Evolutionary conservation across 2,797 vertebrate genomes (phyloP).

Genomic region (Pelodytes ibericus): DNA sequence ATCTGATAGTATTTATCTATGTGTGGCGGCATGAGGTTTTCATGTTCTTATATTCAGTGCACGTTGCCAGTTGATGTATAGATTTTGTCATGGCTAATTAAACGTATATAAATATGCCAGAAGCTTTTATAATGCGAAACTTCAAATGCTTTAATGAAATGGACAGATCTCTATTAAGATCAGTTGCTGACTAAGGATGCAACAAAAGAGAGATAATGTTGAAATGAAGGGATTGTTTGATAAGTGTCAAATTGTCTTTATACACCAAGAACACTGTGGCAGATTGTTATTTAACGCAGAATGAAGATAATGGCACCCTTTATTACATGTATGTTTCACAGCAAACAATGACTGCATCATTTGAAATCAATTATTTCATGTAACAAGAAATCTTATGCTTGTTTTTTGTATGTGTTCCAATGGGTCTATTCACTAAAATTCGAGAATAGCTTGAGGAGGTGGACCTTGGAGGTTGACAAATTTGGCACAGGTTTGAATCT

Average conservation of each 20-base stretch:
- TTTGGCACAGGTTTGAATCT: too few species aligned
- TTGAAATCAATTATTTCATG: too few species aligned
- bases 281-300: neutral
- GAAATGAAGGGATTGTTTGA: neutral
- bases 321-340: neutral
- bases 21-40: neutral
- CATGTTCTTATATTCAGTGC: neutral
- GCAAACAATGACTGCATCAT: neutral
- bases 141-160: conserved; percentile 12
- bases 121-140: conserved; percentile 25
- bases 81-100: conserved; percentile 40
- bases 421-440: too few species aligned
- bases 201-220: conserved; percentile 2
- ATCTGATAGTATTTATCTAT: too few species aligned
- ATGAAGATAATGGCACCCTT: neutral
- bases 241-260: neutral
- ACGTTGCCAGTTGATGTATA: conserved; percentile 16
- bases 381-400: too few species aligned
- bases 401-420: too few species aligned
- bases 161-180: conserved; percentile 18
- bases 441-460: too few species aligned
- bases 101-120: conserved; percentile 9
- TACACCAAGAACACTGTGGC: neutral
- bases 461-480: too few species aligned
- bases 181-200: conserved; percentile 4